Percentiles rank a stretch among this genome's conserved stretches.
phyloP scores from a whole-genome alignment of 2,888 invertebrate species.

The Drosophila neonasuta region DNA sequence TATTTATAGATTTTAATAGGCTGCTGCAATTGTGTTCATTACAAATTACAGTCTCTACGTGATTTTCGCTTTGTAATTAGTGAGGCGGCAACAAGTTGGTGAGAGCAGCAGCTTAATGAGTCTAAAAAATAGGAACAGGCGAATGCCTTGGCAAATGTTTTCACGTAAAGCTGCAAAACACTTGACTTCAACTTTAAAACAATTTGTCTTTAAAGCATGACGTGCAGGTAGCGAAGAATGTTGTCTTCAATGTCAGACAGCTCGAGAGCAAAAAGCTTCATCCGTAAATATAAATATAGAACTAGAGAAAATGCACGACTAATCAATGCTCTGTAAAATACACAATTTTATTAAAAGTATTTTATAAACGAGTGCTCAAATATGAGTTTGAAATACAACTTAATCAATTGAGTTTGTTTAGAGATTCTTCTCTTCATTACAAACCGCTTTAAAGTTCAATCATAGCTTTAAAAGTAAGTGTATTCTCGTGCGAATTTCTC shows the following conservation, averaged over 20 bases:
- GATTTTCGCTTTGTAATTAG: constrained; percentile 28
- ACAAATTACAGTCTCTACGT: constrained; percentile 18
- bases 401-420: neutral
- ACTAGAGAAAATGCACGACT: neutral
- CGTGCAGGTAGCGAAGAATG: constrained; percentile 14
- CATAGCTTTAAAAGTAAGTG: neutral
- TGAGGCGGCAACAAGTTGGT: constrained; percentile 41
- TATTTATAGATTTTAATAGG: neutral
- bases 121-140: neutral
- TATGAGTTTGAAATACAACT: neutral
- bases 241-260: constrained; percentile 20
- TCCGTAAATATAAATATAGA: constrained; percentile 13
- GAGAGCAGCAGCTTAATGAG: constrained; percentile 7
- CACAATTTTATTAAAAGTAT: neutral
- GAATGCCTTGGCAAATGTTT: constrained; percentile 4
- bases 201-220: constrained; percentile 14
- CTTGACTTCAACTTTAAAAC: constrained; percentile 17
- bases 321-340: neutral
- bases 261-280: constrained; percentile 16
- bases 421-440: neutral
- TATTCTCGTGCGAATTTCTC: neutral
- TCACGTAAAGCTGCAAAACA: constrained; percentile 14
- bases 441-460: neutral
- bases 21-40: constrained; percentile 13
- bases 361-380: no score